Percentiles rank a stretch among this genome's conserved stretches.
These are phyloP conservation scores for Tortrix viridana DNA, from an alignment of 2,888 invertebrate species.

Conservation along the genomic window DNA sequence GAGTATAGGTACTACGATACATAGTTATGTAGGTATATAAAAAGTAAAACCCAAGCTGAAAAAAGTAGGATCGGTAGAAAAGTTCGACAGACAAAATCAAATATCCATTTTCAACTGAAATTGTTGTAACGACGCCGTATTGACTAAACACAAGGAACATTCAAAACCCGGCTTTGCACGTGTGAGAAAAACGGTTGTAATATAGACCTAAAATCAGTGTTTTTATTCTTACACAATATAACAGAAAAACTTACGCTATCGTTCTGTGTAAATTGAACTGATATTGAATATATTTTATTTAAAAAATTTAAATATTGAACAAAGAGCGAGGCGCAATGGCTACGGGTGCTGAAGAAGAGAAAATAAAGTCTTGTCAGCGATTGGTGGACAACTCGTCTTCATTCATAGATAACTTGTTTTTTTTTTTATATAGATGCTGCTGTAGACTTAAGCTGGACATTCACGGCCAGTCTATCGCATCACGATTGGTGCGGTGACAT, in stretches of 20 bases:
- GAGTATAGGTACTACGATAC: too few relatives aligned
- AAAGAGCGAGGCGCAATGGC: slow-evolving; percentile 22
- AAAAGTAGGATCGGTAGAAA: too few relatives aligned
- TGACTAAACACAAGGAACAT: neutral
- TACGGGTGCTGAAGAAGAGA: slow-evolving; percentile 23
- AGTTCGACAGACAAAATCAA: too few relatives aligned
- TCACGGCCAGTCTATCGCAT: too few relatives aligned
- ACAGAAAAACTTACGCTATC: slow-evolving; percentile 7
- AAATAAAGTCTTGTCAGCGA: slow-evolving; percentile 4
- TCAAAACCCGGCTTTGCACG: slow-evolving; percentile 20
- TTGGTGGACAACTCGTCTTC: slow-evolving; percentile 1
- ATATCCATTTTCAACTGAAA: neutral
- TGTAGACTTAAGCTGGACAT: neutral
- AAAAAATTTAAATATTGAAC: too few relatives aligned
- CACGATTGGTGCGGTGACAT: too few relatives aligned
- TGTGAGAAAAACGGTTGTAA: slow-evolving; percentile 1
- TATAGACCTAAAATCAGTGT: neutral
- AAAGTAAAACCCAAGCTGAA: too few relatives aligned
- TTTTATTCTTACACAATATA: neutral
- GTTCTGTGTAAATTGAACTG: neutral
- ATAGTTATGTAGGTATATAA: too few relatives aligned
- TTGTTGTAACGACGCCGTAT: neutral
- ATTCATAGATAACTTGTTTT: slow-evolving; percentile 23
- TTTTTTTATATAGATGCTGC: neutral
- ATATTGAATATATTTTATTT: neutral